These are phyloP conservation scores for Xanthia icteritia DNA, from an alignment of 2,888 invertebrate genomes.

Conservation along the genomic window DNA sequence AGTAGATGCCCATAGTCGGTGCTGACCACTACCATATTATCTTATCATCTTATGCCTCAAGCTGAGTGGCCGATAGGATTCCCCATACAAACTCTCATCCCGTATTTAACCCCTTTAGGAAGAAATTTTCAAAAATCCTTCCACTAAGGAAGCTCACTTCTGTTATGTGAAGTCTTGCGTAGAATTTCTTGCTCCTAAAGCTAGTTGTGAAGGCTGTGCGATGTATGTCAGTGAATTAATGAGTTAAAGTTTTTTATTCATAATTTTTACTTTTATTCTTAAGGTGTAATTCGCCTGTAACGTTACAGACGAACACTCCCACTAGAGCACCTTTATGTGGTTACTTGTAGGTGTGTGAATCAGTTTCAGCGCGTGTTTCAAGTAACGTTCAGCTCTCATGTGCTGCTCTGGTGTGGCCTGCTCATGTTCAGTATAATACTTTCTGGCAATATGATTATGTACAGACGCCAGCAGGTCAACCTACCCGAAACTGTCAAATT, in stretches of 20 bases:
- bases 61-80: background rate
- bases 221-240: background rate
- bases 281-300: no score
- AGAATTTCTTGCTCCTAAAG: background rate
- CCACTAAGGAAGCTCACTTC: background rate
- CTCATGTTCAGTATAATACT: conserved; percentile 6
- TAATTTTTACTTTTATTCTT: no score
- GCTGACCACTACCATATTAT: background rate
- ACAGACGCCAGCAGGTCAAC: no score
- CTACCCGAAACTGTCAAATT: no score
- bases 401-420: conserved; percentile 38
- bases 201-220: background rate
- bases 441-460: conserved; percentile 21
- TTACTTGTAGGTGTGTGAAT: conserved; percentile 31
- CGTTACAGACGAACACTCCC: background rate
- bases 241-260: no score
- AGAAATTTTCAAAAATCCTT: background rate
- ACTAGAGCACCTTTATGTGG: background rate
- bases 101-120: background rate
- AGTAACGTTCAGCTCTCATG: conserved; percentile 42
- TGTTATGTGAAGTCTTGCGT: background rate
- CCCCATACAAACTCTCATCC: background rate
- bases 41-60: no score
- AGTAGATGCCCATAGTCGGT: background rate
- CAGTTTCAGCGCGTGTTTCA: conserved; percentile 34